phyloP scores from a whole-genome alignment of 2,888 invertebrate genomes.

The Emmelina monodactyla region DNA sequence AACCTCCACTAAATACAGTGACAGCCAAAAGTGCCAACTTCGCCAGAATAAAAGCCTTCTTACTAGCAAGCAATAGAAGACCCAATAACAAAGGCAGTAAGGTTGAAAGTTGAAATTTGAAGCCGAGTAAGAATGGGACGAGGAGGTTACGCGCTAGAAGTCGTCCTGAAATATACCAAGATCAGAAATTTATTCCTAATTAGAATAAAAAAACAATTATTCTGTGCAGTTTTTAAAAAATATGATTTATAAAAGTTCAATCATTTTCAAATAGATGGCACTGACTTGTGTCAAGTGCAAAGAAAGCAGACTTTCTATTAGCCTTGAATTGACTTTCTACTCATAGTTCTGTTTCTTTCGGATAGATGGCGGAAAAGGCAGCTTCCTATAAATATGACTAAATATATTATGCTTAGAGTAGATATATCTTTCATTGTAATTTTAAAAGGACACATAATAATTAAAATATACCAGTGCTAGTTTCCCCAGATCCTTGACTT shows the following conservation, averaged over 20 bases:
- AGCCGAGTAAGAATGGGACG: constrained; percentile 79
- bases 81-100: constrained; percentile 78
- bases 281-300: constrained; percentile 1
- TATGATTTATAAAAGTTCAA: constrained; percentile 8
- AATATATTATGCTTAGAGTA: neutral
- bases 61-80: constrained; percentile 73
- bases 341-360: constrained; percentile 13
- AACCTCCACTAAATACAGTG: constrained; percentile 70
- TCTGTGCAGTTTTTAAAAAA: too few relatives aligned
- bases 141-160: constrained; percentile 74
- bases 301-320: neutral
- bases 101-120: constrained; percentile 81
- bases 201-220: too few relatives aligned
- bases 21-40: constrained; percentile 77
- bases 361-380: constrained; percentile 25
- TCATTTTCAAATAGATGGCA: constrained; percentile 19
- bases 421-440: constrained; percentile 1
- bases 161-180: constrained; percentile 78
- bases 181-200: too few relatives aligned
- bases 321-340: neutral
- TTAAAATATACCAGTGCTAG: constrained; percentile 68
- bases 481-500: constrained; percentile 50
- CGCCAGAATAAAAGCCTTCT: constrained; percentile 78
- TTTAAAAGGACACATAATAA: too few relatives aligned
- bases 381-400: neutral